phyloP scores from a whole-genome alignment of 2,888 invertebrate genomes.

The Rhimphoctona megacephalus region DNA sequence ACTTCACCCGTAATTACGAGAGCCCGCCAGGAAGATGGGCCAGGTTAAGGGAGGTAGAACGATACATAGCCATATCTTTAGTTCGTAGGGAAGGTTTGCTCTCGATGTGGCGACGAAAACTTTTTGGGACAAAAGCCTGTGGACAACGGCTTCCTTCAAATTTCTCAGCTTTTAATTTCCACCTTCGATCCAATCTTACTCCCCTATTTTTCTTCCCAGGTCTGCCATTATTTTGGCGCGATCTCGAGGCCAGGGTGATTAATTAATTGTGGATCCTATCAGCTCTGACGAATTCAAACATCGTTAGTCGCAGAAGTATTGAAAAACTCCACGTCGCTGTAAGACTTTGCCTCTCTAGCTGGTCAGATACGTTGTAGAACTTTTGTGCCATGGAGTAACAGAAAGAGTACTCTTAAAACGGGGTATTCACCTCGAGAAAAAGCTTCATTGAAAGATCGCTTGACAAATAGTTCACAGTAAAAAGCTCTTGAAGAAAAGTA shows the following conservation, averaged over 20 bases:
- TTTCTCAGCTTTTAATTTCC: slow-evolving; percentile 70
- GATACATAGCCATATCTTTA: neutral
- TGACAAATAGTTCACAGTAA: slow-evolving; percentile 5
- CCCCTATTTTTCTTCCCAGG: neutral
- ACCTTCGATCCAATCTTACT: slow-evolving; percentile 46
- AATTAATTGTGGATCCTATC: slow-evolving; percentile 67
- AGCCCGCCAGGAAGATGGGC: slow-evolving; percentile 54
- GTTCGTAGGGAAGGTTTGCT: neutral
- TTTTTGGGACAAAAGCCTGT: slow-evolving; percentile 69
- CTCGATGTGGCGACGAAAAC: slow-evolving; percentile 58
- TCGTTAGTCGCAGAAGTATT: slow-evolving; percentile 59
- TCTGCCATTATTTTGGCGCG: neutral
- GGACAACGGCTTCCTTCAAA: slow-evolving; percentile 67
- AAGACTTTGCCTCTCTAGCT: slow-evolving; percentile 39
- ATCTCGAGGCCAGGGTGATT: slow-evolving; percentile 60
- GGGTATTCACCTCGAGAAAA: neutral
- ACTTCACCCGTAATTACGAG: slow-evolving; percentile 62
- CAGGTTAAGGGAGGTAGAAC: slow-evolving; percentile 15
- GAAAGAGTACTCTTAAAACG: slow-evolving; percentile 12
- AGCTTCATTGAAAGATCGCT: slow-evolving; percentile 5
- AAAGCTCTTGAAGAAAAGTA: slow-evolving; percentile 3
- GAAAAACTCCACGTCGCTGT: neutral
- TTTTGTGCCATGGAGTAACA: slow-evolving; percentile 39
- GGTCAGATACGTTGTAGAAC: slow-evolving; percentile 61
- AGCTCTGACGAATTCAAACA: slow-evolving; percentile 59